Base-by-base conservation (phyloP, 2,888 invertebrate genomes). In the Prosapia bicincta region DNA sequence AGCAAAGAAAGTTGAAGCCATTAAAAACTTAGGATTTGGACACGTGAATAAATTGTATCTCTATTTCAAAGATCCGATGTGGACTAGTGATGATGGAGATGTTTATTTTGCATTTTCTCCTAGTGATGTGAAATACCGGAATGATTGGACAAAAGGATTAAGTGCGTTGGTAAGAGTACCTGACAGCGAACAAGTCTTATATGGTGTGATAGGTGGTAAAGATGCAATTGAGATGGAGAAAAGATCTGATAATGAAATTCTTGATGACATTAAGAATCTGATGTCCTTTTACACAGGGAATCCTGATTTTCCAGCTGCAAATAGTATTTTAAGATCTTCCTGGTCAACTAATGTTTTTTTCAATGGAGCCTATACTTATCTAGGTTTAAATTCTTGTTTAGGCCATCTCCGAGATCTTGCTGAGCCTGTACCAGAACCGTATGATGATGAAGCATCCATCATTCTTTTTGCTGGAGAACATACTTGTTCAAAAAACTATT, bases 281-380 rank as follows among this genome's bases (percentile, higher is more conserved):
- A 69, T 74, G 69, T 69, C 65, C 24, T 30, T 26, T 26, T 74
- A 69, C 43, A 30, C 69, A 23, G 74, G 74, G 1, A 74, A 74
- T 32, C 74, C 74, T 26, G 30, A 26, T 10, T 69, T 74, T n/a
- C 24, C 74, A 9, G 69, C 54, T 24, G 69, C 74, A 13, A 38
- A 28, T 7, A 74, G 69, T 30, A 68, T 74, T 20, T 26, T 74
- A 26, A 43, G 69, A 25, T 74, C 74, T 7, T 69, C 54, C 24
- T 74, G 74, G 74, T 74, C 74, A 10, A 74, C 74, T 1, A 74
- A 74, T 43, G 54, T 74, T 66, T 74, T 68, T 30, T 69, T 69
- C 13, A 69, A 74, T 23, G 74, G 74, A 65, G 74, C 74, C 1
- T 74, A 69, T 25, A 74, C 74, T 20, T 74, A 28, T 26, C 30